A percentile compares a stretch with the other conserved stretches of the same genome.
Evolutionary conservation across 2,888 invertebrate genomes (phyloP).

Genomic region (Sinhomidia bicolor): DNA sequence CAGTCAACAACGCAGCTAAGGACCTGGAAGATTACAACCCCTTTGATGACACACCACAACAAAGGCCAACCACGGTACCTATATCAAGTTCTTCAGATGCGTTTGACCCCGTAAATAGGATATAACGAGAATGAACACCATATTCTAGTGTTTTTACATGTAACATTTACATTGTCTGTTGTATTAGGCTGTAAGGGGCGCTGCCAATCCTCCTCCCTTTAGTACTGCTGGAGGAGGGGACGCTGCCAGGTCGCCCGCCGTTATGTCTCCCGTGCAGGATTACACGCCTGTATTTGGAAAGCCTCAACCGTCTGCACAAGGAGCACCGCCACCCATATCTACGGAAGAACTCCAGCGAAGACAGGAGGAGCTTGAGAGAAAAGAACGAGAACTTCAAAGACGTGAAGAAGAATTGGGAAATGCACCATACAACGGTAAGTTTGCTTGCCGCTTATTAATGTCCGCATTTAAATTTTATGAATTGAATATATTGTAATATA

Average conservation of each 20-base stretch:
- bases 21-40: conserved; percentile 98
- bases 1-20: conserved; percentile 86
- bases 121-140: background rate
- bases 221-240: conserved; percentile 78
- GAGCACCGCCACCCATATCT: conserved; percentile 75
- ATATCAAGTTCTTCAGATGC: conserved; percentile 78
- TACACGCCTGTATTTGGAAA: conserved; percentile 77
- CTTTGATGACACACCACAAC: conserved; percentile 88
- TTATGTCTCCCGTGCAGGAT: conserved; percentile 80
- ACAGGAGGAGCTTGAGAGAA: conserved; percentile 94
- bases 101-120: conserved; percentile 76
- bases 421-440: conserved; percentile 83
- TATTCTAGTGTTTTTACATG: conserved; percentile 22
- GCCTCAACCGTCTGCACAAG: conserved; percentile 69
- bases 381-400: conserved; percentile 93
- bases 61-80: conserved; percentile 80
- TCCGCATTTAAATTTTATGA: too few relatives aligned
- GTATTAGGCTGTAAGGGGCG: conserved; percentile 82
- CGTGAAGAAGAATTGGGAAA: conserved; percentile 92
- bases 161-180: conserved; percentile 26
- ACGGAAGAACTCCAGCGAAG: conserved; percentile 85
- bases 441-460: too few relatives aligned
- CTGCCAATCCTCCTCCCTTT: conserved; percentile 83
- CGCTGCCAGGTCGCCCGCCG: conserved; percentile 78
- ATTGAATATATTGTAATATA: too few relatives aligned